Conservation (phyloP, 1,140 invertebrate species). For the Tetramorium simillimum region DNA sequence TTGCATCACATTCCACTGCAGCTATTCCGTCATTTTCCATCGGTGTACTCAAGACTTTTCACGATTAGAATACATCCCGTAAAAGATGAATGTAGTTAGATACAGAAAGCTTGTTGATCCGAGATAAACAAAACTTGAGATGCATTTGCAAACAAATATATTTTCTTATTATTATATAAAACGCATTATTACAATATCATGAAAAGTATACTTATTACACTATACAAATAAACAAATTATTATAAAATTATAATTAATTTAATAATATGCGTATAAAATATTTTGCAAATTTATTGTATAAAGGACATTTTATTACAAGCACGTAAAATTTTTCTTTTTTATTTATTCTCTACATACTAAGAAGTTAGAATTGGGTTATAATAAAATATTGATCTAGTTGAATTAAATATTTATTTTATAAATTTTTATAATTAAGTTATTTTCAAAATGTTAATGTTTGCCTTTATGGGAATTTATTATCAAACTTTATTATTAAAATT, state of each 20-base stretch:
- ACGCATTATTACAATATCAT: no score
- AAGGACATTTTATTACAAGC: background rate
- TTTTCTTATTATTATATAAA: background rate
- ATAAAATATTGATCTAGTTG: background rate
- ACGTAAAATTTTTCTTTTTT: background rate
- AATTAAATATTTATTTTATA: background rate
- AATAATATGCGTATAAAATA: background rate
- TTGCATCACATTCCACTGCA: slow-evolving; percentile 60
- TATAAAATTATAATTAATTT: background rate
- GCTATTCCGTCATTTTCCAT: slow-evolving; percentile 44
- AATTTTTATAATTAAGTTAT: background rate
- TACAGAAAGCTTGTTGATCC: background rate
- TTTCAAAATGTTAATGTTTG: background rate
- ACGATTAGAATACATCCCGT: slow-evolving; percentile 20
- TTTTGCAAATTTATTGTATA: background rate
- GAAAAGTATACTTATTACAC: background rate
- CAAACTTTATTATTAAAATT: background rate
- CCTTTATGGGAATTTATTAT: background rate
- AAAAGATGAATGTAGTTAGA: background rate
- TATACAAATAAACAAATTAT: background rate
- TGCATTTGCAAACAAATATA: background rate
- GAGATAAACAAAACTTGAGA: background rate
- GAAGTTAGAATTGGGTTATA: no score
- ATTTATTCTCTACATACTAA: background rate
- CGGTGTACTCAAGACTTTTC: slow-evolving; percentile 29